Evolutionary conservation across 2,797 vertebrate genomes (phyloP).

Genomic region (Rhinella marina): DNA sequence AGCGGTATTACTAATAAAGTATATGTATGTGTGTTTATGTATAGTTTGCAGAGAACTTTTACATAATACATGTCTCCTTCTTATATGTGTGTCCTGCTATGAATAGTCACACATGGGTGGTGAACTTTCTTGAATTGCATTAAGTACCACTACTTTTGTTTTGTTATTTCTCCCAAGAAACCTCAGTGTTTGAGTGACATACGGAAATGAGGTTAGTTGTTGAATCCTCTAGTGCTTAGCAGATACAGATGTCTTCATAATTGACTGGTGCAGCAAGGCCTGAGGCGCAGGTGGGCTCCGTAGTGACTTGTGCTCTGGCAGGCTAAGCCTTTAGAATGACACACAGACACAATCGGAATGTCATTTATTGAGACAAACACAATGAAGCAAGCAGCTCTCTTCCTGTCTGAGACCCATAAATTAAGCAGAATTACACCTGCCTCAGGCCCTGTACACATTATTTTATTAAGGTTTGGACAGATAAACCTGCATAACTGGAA

Average conservation of each 20-base stretch:
- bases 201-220: constrained; percentile 70
- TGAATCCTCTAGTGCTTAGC: constrained; percentile 73
- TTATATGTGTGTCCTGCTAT: background rate
- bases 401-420: constrained; percentile 71
- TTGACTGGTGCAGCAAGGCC: constrained; percentile 69
- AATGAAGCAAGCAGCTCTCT: constrained; percentile 70
- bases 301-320: constrained; percentile 69
- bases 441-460: constrained; percentile 66
- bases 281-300: constrained; percentile 74
- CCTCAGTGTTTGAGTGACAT: constrained; percentile 62
- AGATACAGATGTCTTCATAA: constrained; percentile 72
- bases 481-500: constrained; percentile 67
- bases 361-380: constrained; percentile 72
- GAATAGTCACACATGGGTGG: background rate
- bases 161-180: constrained; percentile 34
- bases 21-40: background rate
- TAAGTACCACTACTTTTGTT: constrained; percentile 23
- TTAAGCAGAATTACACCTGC: constrained; percentile 72
- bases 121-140: constrained; percentile 10
- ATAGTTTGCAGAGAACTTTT: background rate
- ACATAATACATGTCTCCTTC: background rate
- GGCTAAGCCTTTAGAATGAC: constrained; percentile 71
- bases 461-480: constrained; percentile 68
- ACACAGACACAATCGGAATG: constrained; percentile 74
- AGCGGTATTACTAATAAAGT: background rate